A percentile compares a stretch with the other conserved stretches of the same genome.
phyloP scores from a whole-genome alignment of 2,113 vertebrate genomes.

The Oncorhynchus masou region DNA sequence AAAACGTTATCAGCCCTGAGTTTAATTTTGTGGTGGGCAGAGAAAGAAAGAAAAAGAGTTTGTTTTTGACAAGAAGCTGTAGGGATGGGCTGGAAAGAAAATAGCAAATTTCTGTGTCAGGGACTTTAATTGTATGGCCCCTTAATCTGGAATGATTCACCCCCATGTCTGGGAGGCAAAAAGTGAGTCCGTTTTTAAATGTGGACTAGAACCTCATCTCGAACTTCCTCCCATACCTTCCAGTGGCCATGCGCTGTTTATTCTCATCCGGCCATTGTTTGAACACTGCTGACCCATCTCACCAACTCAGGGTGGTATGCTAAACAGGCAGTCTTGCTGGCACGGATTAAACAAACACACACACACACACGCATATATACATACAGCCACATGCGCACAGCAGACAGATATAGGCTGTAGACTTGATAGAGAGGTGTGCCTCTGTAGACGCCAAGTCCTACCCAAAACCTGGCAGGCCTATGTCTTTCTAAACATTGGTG shows the following conservation, averaged over 20 bases:
- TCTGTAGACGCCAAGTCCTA: neutral
- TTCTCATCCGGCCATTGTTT: constrained; percentile 23
- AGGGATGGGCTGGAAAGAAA: constrained; percentile 39
- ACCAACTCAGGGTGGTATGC: constrained; percentile 4
- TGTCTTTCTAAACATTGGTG: too few relatives aligned
- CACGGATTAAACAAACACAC: constrained; percentile 1
- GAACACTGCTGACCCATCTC: constrained; percentile 13
- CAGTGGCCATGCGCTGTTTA: constrained; percentile 13
- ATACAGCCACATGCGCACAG: neutral
- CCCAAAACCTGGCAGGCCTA: too few relatives aligned
- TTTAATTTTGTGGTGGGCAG: constrained; percentile 39
- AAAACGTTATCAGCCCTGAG: constrained; percentile 24
- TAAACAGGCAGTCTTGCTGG: neutral
- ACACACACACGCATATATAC: constrained; percentile 9
- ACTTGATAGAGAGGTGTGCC: too few relatives aligned
- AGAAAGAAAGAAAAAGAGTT: constrained; percentile 22
- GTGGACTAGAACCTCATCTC: constrained; percentile 25
- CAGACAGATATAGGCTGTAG: neutral
- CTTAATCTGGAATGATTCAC: constrained; percentile 52
- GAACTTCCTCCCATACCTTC: neutral
- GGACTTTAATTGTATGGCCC: constrained; percentile 41
- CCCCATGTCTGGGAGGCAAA: constrained; percentile 36
- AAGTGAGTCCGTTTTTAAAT: constrained; percentile 42
- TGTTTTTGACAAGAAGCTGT: constrained; percentile 38
- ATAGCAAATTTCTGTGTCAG: constrained; percentile 47